These are phyloP conservation scores for Carterocephalus palaemon DNA, from an alignment of 2,888 invertebrate species.

Conservation along the genomic window DNA sequence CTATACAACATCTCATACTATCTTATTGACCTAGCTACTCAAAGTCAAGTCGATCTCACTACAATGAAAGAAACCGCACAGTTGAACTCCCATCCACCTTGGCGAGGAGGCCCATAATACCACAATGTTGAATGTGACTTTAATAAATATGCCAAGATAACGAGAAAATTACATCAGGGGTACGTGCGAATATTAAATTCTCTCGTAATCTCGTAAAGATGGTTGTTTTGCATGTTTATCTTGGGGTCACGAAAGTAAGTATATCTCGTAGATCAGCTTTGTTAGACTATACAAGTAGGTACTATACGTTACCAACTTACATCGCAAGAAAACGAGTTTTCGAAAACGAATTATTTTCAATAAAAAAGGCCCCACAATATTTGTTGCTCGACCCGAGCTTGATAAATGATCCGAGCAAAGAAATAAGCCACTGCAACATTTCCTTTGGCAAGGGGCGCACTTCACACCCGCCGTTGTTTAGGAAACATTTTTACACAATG, in stretches of 20 bases:
- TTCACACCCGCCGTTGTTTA: slow-evolving; percentile 12
- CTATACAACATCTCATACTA: no score
- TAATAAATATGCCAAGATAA: slow-evolving; percentile 7
- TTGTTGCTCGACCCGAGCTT: slow-evolving; percentile 53
- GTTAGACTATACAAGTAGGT: no score
- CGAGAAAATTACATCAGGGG: slow-evolving; percentile 1
- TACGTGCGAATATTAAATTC: slow-evolving; percentile 14
- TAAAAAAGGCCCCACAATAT: slow-evolving; percentile 52
- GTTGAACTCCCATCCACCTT: no score
- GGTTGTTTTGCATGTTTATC: background rate
- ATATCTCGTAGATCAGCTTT: no score
- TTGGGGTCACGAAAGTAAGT: no score
- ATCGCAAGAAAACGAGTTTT: no score
- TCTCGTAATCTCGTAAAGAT: background rate
- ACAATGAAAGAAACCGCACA: no score
- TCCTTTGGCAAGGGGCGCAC: slow-evolving; percentile 35
- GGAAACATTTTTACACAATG: slow-evolving; percentile 17
- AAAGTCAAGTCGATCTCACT: no score
- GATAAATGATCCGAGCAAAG: slow-evolving; percentile 52
- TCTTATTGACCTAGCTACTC: no score
- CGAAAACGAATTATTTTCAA: slow-evolving; percentile 48
- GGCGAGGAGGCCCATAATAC: no score
- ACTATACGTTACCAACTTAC: no score
- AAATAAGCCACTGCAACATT: slow-evolving; percentile 50
- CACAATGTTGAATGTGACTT: background rate